Percentiles rank a stretch among this genome's conserved stretches.
Evolutionary conservation across 1,140 invertebrate genomes (phyloP).

Genomic region (Sycophaga agraensis): DNA sequence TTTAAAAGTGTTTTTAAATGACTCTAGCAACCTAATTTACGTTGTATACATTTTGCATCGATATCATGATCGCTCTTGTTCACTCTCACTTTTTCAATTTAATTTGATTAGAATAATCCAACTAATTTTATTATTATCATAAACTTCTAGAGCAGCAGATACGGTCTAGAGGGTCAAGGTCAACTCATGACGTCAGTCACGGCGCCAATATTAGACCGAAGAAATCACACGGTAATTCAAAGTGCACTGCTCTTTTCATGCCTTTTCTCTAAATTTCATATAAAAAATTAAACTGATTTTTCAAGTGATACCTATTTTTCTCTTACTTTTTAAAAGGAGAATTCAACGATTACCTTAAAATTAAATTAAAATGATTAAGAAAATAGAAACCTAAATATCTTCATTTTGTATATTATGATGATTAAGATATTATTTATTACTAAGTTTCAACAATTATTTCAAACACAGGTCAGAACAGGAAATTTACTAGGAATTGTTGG

Average conservation of each 20-base stretch:
- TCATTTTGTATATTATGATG: too few species aligned
- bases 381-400: too few species aligned
- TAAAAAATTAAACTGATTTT: too few species aligned
- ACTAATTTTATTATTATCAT: constrained; percentile 24
- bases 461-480: constrained; percentile 74
- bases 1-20: not conserved
- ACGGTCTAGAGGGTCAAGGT: constrained; percentile 69
- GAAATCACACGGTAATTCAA: constrained; percentile 78
- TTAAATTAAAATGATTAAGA: too few species aligned
- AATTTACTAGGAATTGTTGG: constrained; percentile 92
- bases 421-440: too few species aligned
- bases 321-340: too few species aligned
- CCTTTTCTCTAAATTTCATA: too few species aligned
- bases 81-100: not conserved
- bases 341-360: too few species aligned
- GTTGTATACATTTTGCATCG: too few species aligned
- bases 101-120: constrained; percentile 9
- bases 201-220: constrained; percentile 87
- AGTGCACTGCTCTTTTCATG: constrained; percentile 12
- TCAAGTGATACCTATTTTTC: too few species aligned
- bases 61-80: not conserved
- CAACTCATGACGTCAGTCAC: constrained; percentile 88
- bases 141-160: constrained; percentile 63
- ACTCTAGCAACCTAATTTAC: too few species aligned
- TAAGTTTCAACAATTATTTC: too few species aligned